phyloP scores from a whole-genome alignment of 2,888 invertebrate genomes.

The Automeris io region DNA sequence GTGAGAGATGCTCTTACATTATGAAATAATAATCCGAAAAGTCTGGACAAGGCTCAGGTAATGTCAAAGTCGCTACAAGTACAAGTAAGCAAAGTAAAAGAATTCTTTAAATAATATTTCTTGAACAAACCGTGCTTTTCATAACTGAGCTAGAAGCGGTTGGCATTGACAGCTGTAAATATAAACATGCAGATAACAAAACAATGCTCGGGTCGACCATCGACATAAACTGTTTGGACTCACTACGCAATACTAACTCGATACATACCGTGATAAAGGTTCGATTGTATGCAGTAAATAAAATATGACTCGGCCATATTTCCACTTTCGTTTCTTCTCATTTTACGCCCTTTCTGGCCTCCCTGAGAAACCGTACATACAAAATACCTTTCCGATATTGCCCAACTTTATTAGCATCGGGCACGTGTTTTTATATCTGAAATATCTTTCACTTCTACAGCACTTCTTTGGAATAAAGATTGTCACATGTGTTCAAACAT shows the following conservation, averaged over 20 bases:
- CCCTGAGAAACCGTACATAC: conserved; percentile 67
- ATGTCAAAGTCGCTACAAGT: no score
- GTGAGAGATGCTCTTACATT: no score
- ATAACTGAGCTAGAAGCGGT: conserved; percentile 22
- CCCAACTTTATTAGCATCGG: conserved; percentile 72
- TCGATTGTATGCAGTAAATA: conserved; percentile 76
- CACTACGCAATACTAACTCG: conserved; percentile 59
- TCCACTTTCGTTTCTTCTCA: conserved; percentile 70
- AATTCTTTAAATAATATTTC: not conserved
- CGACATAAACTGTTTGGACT: conserved; percentile 48
- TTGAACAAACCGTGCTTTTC: conserved; percentile 8
- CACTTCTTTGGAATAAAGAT: conserved; percentile 57
- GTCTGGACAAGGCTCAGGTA: no score
- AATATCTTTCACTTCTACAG: conserved; percentile 64
- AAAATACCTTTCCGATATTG: conserved; percentile 73
- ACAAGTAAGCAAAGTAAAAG: not conserved
- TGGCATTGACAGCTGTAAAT: conserved; percentile 34
- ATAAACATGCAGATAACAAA: conserved; percentile 38
- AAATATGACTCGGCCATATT: conserved; percentile 75
- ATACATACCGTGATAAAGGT: conserved; percentile 73
- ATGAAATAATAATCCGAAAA: no score
- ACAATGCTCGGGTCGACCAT: conserved; percentile 35
- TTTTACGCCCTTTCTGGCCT: conserved; percentile 70
- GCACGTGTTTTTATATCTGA: conserved; percentile 70
- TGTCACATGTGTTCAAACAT: conserved; percentile 52